These are phyloP conservation scores for Gobiocypris rarus DNA, from an alignment of 2,113 vertebrate genomes.

Conservation along the genomic window DNA sequence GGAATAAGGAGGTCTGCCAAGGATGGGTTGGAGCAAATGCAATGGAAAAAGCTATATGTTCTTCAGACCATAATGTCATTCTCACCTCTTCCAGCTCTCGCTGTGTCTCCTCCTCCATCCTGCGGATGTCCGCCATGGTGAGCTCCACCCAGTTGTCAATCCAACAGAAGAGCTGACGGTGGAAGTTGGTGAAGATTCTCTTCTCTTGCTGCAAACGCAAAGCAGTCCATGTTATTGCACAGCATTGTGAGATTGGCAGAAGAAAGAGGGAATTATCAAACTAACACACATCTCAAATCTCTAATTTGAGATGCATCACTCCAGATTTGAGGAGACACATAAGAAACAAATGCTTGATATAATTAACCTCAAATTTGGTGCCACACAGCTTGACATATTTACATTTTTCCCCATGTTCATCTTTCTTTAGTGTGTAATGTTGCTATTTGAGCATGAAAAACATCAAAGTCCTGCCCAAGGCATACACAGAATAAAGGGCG, in stretches of 20 bases:
- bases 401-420: too few species aligned
- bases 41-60: neutral
- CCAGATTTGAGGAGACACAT: neutral
- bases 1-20: neutral
- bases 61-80: neutral
- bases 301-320: neutral
- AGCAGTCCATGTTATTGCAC: neutral
- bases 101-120: slow-evolving; percentile 97
- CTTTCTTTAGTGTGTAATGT: too few species aligned
- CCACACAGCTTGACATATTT: neutral
- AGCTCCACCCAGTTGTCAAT: slow-evolving; percentile 96
- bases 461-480: too few species aligned
- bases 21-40: neutral
- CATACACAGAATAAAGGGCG: too few species aligned
- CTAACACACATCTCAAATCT: neutral
- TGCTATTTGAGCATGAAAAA: too few species aligned
- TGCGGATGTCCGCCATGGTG: slow-evolving; percentile 96
- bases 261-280: too few species aligned
- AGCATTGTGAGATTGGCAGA: neutral
- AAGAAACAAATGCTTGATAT: neutral
- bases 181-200: slow-evolving; percentile 98
- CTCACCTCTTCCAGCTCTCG: slow-evolving; percentile 94
- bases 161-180: slow-evolving; percentile 98
- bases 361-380: neutral
- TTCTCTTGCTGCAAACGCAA: slow-evolving; percentile 89